Evolutionary conservation across 2,797 vertebrate genomes (phyloP).

Genomic region (Malurus leucopterus): DNA sequence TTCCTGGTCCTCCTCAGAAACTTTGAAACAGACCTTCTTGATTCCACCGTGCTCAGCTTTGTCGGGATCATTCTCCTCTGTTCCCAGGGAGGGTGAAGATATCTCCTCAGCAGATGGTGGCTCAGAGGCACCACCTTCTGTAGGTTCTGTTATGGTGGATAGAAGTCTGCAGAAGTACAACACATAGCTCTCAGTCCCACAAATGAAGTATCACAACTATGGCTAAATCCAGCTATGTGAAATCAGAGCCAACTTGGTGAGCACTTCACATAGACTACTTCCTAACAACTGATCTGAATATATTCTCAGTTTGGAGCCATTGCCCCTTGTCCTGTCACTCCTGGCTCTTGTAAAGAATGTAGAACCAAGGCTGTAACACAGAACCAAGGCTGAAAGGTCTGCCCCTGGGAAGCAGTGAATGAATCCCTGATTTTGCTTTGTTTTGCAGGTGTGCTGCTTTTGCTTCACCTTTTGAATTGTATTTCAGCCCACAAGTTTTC

Average conservation of each 20-base stretch:
- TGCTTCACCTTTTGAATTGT: not conserved
- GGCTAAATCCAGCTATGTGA: not conserved
- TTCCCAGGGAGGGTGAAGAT: constrained; percentile 75
- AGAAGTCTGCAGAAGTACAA: constrained; percentile 65
- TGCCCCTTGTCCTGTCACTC: not conserved
- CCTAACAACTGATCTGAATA: not conserved
- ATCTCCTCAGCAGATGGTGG: constrained; percentile 76
- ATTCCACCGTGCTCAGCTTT: constrained; percentile 85
- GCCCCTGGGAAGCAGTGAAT: not conserved
- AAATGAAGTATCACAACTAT: not conserved
- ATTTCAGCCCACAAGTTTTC: not conserved
- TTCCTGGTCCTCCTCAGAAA: constrained; percentile 96
- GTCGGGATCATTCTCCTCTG: constrained; percentile 86
- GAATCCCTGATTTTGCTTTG: not conserved
- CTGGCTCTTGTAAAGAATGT: not conserved
- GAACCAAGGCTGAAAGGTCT: no score
- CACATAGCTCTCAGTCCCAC: not conserved
- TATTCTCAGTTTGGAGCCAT: not conserved
- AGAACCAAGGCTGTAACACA: no score
- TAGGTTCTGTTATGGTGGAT: constrained; percentile 91
- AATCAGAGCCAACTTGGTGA: not conserved
- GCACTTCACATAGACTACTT: not conserved
- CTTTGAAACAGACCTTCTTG: constrained; percentile 96
- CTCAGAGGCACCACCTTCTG: constrained; percentile 74
- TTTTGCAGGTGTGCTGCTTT: not conserved